A percentile compares a stretch with the other conserved stretches of the same genome.
Conservation (phyloP, 2,113 vertebrate genomes). For the Pionites leucogaster region DNA sequence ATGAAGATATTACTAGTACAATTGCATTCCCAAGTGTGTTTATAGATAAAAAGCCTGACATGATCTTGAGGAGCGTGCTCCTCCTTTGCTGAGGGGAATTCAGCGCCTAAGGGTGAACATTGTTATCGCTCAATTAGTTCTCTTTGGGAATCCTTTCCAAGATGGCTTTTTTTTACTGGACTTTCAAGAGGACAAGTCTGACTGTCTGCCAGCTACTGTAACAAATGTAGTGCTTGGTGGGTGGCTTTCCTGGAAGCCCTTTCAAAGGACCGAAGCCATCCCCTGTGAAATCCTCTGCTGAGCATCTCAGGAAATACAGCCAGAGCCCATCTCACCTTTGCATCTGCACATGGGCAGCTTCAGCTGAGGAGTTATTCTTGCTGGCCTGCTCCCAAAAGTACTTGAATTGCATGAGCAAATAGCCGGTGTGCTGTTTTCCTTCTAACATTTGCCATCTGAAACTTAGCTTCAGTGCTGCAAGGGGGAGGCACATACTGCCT, state of each 20-base stretch:
- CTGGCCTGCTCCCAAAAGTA: neutral
- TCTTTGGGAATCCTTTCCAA: neutral
- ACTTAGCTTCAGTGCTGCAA: neutral
- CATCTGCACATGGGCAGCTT: neutral
- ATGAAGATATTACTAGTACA: neutral
- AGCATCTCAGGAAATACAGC: neutral
- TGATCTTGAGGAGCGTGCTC: neutral
- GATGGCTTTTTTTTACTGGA: neutral
- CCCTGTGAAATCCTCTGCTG: neutral
- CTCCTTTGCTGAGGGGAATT: fast-evolving
- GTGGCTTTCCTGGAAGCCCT: neutral
- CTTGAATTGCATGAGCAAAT: neutral
- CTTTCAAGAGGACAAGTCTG: neutral
- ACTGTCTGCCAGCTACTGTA: neutral
- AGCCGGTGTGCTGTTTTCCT: neutral
- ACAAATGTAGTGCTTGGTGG: neutral
- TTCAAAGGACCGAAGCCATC: neutral
- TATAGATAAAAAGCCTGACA: fast-evolving
- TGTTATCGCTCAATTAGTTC: neutral
- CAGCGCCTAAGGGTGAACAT: fast-evolving
- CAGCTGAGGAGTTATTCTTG: neutral
- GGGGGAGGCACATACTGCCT: neutral
- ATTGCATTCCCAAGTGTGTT: fast-evolving
- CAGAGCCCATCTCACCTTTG: neutral
- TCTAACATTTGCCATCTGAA: neutral